A percentile compares a stretch with the other conserved stretches of the same genome.
phyloP scores from a whole-genome alignment of 2,888 invertebrate genomes.

The Leistus spinibarbis region DNA sequence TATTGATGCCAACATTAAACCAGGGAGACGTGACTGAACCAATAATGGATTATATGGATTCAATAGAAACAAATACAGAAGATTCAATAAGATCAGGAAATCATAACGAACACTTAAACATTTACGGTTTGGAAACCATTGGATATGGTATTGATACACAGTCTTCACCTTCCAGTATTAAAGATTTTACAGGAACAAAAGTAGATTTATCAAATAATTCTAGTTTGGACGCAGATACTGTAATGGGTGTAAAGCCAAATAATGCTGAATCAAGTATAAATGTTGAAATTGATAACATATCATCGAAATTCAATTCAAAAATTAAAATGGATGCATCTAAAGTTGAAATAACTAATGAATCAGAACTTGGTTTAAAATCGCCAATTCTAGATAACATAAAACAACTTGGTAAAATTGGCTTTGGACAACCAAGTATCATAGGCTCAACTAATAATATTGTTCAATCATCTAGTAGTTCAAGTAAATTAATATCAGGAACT shows the following conservation, averaged over 20 bases:
- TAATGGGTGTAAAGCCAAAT: not conserved
- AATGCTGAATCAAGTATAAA: too few relatives aligned
- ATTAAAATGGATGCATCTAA: too few relatives aligned
- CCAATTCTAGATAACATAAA: not conserved
- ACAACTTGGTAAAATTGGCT: not conserved
- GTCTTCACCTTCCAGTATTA: not conserved
- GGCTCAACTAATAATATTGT: too few relatives aligned
- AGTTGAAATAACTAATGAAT: too few relatives aligned
- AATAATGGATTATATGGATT: not conserved
- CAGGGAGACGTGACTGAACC: not conserved
- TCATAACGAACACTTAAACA: not conserved
- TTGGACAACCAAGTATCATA: not conserved
- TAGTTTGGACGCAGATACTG: not conserved
- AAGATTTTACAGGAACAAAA: not conserved
- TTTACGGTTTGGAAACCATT: not conserved
- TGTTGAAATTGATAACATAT: too few relatives aligned
- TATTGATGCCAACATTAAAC: not conserved
- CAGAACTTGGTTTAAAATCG: not conserved
- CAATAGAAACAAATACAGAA: not conserved
- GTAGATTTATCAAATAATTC: not conserved
- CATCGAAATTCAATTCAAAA: not conserved
- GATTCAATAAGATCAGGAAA: not conserved
- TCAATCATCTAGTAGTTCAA: not conserved
- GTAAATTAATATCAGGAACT: not conserved
- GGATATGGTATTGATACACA: not conserved